Evolutionary conservation across 2,888 invertebrate genomes (phyloP).

Genomic region (Platerodrilus igneus): DNA sequence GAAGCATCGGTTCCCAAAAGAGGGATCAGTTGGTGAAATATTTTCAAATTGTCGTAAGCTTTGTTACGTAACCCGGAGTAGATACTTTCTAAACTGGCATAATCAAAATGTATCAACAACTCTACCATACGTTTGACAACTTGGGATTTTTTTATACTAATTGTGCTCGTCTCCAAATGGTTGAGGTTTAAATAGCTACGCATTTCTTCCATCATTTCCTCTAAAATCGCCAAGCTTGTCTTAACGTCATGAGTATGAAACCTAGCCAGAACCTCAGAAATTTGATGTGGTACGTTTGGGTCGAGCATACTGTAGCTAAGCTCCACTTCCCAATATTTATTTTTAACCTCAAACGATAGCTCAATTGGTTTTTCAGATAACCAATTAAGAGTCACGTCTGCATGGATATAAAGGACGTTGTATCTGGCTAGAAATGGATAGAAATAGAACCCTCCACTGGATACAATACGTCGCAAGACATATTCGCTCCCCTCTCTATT

Average conservation of each 20-base stretch:
- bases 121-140: not conserved
- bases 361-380: constrained; percentile 28
- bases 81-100: not conserved
- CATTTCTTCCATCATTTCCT: not conserved
- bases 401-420: constrained; percentile 42
- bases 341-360: constrained; percentile 24
- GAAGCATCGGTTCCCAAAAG: constrained; percentile 46
- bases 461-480: constrained; percentile 30
- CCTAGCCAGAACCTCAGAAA: constrained; percentile 32
- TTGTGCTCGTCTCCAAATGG: no score
- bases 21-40: constrained; percentile 46
- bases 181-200: not conserved
- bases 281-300: constrained; percentile 32
- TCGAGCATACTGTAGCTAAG: constrained; percentile 35
- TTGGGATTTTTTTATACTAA: no score
- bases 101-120: not conserved
- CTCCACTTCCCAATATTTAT: constrained; percentile 26
- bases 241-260: constrained; percentile 10
- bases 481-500: constrained; percentile 25
- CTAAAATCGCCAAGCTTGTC: constrained; percentile 1
- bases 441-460: constrained; percentile 32
- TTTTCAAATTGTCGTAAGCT: constrained; percentile 20
- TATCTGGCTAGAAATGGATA: constrained; percentile 33
- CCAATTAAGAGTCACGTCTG: constrained; percentile 45
- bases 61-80: not conserved